Evolutionary conservation across 2,113 vertebrate genomes (phyloP), one percentile per base, ranked within the genome.

Genomic region (Corapipo altera): DNA sequence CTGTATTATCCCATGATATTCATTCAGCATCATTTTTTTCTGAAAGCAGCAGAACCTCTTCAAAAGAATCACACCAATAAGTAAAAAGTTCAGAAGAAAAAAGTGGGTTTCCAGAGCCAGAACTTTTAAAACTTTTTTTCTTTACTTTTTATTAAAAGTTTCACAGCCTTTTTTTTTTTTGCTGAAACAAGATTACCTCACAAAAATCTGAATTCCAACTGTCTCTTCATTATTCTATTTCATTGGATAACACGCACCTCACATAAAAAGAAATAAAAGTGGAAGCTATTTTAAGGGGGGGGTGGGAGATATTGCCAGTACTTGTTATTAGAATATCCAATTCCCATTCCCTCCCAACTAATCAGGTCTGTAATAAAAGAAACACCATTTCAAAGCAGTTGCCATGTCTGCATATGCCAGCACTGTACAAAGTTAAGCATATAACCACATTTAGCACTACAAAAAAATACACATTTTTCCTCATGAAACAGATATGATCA

Each of bases 351-450:
- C 19, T 92, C 79, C 30, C n/a, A 87, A 8, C 32, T 77, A 80
- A 86, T 78, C 73, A 66, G 37, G n/a, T 92, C 76, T 89, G 27
- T 44, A 80, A 85, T 62, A 92, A 93, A 95, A 78, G 20, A 86
- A 90, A 81, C 33, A 88, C 28, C 10, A 48, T 85, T 92, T 81
- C 54, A 91, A 84, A 91, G 72, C 33, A 66, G 70, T 87, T 81
- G 70, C 26, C 4, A 9, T 6, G 44, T 14, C 83, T 78, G 33
- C 55, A 77, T 64, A 65, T 70, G 32, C 22, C 44, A 52, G 20
- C 11, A 48, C 39, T 30, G 39, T 57, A 49, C 75, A 54, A 90
- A 80, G 49, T 62, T 62, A 48, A 46, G 52, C 65, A 46, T 17
- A 69, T 0, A 0, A 82, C n/a, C 64, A 65, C 70, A 93, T 37